Evolutionary conservation across 2,888 invertebrate genomes (phyloP).

Genomic region (Nomada goodeniana): DNA sequence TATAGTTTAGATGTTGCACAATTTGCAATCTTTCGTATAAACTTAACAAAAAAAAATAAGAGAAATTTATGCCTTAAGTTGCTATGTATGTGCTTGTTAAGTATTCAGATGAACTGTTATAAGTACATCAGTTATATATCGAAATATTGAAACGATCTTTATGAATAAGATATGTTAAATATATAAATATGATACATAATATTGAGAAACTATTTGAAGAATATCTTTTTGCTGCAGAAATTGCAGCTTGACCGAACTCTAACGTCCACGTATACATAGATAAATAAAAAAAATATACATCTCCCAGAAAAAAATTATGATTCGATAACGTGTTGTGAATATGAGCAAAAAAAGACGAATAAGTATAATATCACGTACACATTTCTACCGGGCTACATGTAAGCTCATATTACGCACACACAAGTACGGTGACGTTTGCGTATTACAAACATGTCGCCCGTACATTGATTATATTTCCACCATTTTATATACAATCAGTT

Average conservation of each 20-base stretch:
- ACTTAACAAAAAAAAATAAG: not conserved
- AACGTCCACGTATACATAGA: conserved; percentile 16
- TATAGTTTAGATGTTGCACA: not conserved
- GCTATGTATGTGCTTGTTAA: not conserved
- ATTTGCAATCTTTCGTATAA: not conserved
- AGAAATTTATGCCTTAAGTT: no score
- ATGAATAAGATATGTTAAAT: not conserved
- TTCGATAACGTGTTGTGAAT: conserved; percentile 46
- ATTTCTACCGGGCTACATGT: conserved; percentile 41
- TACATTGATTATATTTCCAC: conserved; percentile 75
- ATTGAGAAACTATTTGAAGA: not conserved
- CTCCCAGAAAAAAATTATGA: conserved; percentile 8
- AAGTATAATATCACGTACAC: conserved; percentile 51
- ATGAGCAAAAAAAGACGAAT: conserved; percentile 36
- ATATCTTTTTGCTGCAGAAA: conserved; percentile 12
- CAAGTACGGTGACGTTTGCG: conserved; percentile 64
- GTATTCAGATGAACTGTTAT: not conserved
- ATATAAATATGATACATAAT: not conserved
- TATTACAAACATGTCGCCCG: conserved; percentile 66
- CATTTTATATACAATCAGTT: conserved; percentile 68
- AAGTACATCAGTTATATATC: not conserved
- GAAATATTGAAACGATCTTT: not conserved
- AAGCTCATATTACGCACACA: conserved; percentile 64
- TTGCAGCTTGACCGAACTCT: not conserved
- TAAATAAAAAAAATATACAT: conserved; percentile 11